Conservation (phyloP, 1,140 invertebrate genomes). For the Drosophila repletoides region DNA sequence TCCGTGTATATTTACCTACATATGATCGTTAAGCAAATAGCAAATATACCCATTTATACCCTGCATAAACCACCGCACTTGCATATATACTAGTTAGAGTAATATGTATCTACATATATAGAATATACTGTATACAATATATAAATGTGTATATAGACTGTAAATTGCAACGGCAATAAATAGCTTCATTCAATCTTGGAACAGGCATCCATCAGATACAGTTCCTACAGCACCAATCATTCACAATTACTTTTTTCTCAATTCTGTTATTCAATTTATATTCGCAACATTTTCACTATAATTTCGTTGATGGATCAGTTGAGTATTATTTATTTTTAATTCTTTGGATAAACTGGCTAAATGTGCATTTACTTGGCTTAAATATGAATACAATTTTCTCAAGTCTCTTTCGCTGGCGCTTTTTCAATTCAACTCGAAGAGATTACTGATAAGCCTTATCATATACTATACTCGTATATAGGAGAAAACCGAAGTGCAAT, state of each 20-base stretch:
- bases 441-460: too few species aligned
- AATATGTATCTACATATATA: conserved; percentile 8
- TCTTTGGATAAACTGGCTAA: not conserved
- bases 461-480: too few species aligned
- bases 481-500: too few species aligned
- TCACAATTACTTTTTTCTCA: conserved; percentile 21
- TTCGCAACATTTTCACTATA: not conserved
- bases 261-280: conserved; percentile 6
- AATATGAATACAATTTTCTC: conserved; percentile 11
- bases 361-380: conserved; percentile 1
- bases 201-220: conserved; percentile 11
- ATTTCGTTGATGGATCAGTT: not conserved
- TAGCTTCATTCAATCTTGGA: conserved; percentile 5
- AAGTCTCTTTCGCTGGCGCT: not conserved
- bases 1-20: conserved; percentile 11
- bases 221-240: conserved; percentile 22
- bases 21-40: conserved; percentile 6
- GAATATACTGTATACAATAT: conserved; percentile 6
- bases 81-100: too few species aligned
- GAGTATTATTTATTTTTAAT: not conserved
- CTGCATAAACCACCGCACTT: too few species aligned
- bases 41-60: too few species aligned
- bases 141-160: conserved; percentile 23
- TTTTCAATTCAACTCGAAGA: too few species aligned
- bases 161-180: conserved; percentile 11